A percentile compares a stretch with the other conserved stretches of the same genome.
These are phyloP conservation scores for Blennius ocellaris DNA, from an alignment of 2,113 vertebrate species.

Conservation along the genomic window DNA sequence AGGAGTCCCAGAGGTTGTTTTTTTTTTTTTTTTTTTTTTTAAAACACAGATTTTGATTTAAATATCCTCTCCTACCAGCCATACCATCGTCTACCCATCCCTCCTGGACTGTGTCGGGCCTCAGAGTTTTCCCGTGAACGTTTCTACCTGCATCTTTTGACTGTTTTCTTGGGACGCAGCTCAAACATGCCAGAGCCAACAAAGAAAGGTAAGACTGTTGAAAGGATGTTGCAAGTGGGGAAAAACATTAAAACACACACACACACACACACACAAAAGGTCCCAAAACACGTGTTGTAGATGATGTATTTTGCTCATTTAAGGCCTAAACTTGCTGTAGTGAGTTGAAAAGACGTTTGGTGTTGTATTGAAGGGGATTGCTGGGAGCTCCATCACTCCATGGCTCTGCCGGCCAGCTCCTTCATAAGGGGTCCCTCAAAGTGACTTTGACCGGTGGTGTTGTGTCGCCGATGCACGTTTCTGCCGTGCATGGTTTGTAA, in stretches of 20 bases:
- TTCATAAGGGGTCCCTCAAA: constrained; percentile 66
- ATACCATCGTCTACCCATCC: constrained; percentile 24
- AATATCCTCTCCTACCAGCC: constrained; percentile 2
- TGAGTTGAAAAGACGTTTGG: no score
- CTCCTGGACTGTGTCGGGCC: constrained; percentile 64
- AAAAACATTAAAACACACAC: constrained; percentile 5
- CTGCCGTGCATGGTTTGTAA: constrained; percentile 39
- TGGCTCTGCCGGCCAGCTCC: constrained; percentile 30
- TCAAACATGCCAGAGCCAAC: constrained; percentile 87
- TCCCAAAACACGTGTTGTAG: neutral
- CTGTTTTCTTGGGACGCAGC: constrained; percentile 66
- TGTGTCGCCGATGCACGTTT: constrained; percentile 71
- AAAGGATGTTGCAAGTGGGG: neutral
- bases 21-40: constrained; percentile 37
- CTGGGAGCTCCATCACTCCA: constrained; percentile 53
- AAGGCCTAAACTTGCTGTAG: no score
- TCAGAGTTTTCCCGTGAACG: constrained; percentile 37
- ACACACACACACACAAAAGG: neutral
- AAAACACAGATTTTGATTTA: neutral
- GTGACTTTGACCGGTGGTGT: constrained; percentile 74
- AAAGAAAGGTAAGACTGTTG: constrained; percentile 82
- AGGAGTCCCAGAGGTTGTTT: constrained; percentile 51
- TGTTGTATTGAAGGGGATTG: neutral
- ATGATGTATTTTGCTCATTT: no score
- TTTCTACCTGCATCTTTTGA: constrained; percentile 58